A percentile compares a stretch with the other conserved stretches of the same genome.
Evolutionary conservation across 2,113 vertebrate genomes (phyloP).

Genomic region (Hyperopisus bebe): DNA sequence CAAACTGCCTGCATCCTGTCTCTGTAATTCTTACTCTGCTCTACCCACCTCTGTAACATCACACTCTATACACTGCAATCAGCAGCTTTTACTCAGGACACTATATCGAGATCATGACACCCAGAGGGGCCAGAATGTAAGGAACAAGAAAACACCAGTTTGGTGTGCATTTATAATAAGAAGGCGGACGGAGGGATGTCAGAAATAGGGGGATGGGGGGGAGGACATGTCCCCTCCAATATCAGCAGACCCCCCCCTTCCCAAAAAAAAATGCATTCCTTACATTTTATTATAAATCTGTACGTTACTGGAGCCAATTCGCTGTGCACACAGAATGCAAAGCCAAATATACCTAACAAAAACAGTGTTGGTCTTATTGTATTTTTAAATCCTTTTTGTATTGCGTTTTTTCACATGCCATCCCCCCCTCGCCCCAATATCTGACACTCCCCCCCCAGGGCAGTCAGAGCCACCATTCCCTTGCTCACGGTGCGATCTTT

Average conservation of each 20-base stretch:
- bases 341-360: background rate
- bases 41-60: background rate
- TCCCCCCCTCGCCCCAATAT: background rate
- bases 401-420: background rate
- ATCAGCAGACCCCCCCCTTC: background rate
- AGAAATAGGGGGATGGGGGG: background rate
- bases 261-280: background rate
- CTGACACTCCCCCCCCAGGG: background rate
- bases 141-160: background rate
- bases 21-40: background rate
- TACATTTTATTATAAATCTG: background rate
- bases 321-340: too few relatives aligned
- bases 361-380: background rate
- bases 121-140: background rate
- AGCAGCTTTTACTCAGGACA: background rate
- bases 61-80: background rate
- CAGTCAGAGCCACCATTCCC: background rate
- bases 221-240: too few relatives aligned
- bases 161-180: background rate
- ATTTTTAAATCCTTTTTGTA: background rate
- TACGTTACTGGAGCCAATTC: background rate
- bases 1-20: background rate
- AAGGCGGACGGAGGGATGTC: background rate
- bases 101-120: background rate
- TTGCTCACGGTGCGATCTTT: background rate